These are phyloP conservation scores for Acleris sparsana DNA, from an alignment of 2,888 invertebrate genomes.

Conservation along the genomic window DNA sequence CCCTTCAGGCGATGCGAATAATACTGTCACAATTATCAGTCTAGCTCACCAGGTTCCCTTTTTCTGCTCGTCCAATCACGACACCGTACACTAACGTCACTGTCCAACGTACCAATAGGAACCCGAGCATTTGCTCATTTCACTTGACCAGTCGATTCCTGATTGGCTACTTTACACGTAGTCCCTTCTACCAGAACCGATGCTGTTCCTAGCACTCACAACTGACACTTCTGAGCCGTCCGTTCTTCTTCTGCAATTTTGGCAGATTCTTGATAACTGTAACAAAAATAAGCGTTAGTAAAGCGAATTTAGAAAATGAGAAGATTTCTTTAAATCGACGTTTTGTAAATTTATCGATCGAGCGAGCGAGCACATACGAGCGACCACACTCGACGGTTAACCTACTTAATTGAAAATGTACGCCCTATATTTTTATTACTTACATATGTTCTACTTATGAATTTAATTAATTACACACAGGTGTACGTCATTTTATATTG, in stretches of 20 bases:
- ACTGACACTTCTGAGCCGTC: constrained; percentile 74
- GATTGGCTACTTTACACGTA: constrained; percentile 61
- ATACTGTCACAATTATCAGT: constrained; percentile 76
- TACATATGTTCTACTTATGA: too few species aligned
- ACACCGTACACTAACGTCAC: too few species aligned
- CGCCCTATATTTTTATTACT: too few species aligned
- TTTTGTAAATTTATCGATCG: too few species aligned
- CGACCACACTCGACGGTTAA: too few species aligned
- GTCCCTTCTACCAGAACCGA: constrained; percentile 69
- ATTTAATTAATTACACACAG: too few species aligned
- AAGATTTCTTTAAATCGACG: too few species aligned
- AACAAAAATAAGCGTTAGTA: constrained; percentile 29
- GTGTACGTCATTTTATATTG: too few species aligned
- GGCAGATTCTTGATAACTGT: constrained; percentile 71
- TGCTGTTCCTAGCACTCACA: constrained; percentile 75
- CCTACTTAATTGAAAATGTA: too few species aligned
- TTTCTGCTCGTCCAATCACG: background rate
- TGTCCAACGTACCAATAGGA: too few species aligned
- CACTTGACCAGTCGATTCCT: constrained; percentile 3
- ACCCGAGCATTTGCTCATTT: constrained; percentile 41
- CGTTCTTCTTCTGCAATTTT: constrained; percentile 66
- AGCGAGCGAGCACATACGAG: too few species aligned
- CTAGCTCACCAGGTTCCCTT: constrained; percentile 44
- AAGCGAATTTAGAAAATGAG: too few species aligned
- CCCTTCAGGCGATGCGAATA: constrained; percentile 45